A percentile compares a stretch with the other conserved stretches of the same genome.
Conservation (phyloP, 1,140 invertebrate species). For the Odontomachus brunneus region DNA sequence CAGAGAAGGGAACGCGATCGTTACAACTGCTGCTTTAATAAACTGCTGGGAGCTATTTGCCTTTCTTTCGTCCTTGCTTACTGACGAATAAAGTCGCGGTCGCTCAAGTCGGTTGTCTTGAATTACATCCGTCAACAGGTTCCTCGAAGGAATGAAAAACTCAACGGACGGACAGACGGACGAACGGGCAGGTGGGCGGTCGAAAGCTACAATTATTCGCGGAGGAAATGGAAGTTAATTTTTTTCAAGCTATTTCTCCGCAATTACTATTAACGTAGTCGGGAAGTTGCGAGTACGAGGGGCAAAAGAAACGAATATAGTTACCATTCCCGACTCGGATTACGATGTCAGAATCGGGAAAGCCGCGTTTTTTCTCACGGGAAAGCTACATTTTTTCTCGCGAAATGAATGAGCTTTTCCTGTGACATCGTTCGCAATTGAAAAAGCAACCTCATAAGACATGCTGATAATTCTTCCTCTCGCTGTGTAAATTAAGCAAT, state of each 20-base stretch:
- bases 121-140: slow-evolving; percentile 47
- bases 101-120: slow-evolving; percentile 21
- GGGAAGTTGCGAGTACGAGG: slow-evolving; percentile 2
- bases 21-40: slow-evolving; percentile 37
- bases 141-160: slow-evolving; percentile 16
- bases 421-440: background rate
- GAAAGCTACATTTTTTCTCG: no score
- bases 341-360: slow-evolving; percentile 9
- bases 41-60: slow-evolving; percentile 46
- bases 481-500: background rate
- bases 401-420: slow-evolving; percentile 33
- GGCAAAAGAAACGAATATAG: slow-evolving; percentile 11
- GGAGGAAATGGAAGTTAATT: slow-evolving; percentile 39
- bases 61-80: slow-evolving; percentile 25
- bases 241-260: slow-evolving; percentile 15
- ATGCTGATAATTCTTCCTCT: background rate
- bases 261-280: slow-evolving; percentile 21
- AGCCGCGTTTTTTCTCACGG: background rate
- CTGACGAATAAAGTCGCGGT: slow-evolving; percentile 34
- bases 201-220: slow-evolving; percentile 37
- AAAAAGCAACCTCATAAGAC: slow-evolving; percentile 12
- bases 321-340: slow-evolving; percentile 7
- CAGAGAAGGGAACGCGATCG: background rate
- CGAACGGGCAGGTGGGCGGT: background rate
- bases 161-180: no score